These are phyloP conservation scores for Scartelaos histophorus DNA, from an alignment of 2,113 vertebrate species.

Conservation along the genomic window DNA sequence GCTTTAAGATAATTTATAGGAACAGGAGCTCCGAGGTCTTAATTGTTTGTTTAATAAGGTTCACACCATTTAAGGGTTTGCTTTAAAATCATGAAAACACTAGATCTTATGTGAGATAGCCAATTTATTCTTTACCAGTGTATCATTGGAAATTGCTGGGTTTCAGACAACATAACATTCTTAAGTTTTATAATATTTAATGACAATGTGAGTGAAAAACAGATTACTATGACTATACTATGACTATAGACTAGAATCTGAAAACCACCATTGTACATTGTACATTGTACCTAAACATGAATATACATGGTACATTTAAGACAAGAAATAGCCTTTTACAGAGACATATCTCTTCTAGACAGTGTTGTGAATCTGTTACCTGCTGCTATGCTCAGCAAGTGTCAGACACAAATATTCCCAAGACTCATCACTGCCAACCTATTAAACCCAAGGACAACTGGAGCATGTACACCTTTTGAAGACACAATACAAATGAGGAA, in stretches of 20 bases:
- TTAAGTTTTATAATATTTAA: too few relatives aligned
- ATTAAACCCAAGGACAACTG: conserved; percentile 7
- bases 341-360: background rate
- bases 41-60: conserved; percentile 3
- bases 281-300: too few relatives aligned
- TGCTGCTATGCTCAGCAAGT: background rate
- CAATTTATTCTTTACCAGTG: too few relatives aligned
- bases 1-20: conserved; percentile 19
- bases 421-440: background rate
- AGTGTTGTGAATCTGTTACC: background rate
- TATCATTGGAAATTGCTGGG: too few relatives aligned
- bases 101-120: too few relatives aligned
- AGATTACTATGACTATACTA: too few relatives aligned
- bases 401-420: background rate
- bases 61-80: background rate
- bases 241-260: too few relatives aligned
- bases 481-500: background rate
- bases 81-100: background rate
- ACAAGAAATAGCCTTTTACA: background rate
- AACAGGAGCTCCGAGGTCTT: background rate
- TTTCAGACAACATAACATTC: too few relatives aligned
- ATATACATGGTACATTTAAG: too few relatives aligned
- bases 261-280: too few relatives aligned
- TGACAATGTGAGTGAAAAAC: too few relatives aligned
- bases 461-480: conserved; percentile 5